phyloP scores from a whole-genome alignment of 2,113 vertebrate species.

The Alexandromys fortis region DNA sequence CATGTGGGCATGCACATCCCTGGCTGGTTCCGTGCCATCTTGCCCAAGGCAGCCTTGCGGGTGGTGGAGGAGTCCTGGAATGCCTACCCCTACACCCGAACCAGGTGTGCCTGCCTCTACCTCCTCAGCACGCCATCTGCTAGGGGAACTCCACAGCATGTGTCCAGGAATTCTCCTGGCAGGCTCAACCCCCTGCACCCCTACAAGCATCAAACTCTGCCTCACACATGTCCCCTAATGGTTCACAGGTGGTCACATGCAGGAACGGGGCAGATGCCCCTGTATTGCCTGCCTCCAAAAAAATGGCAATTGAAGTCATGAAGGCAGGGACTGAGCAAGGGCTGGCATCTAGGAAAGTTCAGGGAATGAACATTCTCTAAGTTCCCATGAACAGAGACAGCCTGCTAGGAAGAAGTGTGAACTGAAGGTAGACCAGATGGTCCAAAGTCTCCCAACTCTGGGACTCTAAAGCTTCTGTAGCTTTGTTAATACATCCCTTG shows the following conservation, averaged over 20 bases:
- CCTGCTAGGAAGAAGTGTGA: background rate
- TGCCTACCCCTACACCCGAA: conserved; percentile 96
- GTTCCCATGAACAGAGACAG: background rate
- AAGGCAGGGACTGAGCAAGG: background rate
- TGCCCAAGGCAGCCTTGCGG: conserved; percentile 96
- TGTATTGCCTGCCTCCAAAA: background rate
- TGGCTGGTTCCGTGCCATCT: conserved; percentile 96
- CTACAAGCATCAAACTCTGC: background rate
- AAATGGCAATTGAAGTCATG: background rate
- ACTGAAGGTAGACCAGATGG: background rate
- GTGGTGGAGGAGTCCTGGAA: conserved; percentile 99
- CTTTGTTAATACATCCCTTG: background rate
- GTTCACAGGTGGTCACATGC: background rate
- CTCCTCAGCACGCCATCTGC: background rate
- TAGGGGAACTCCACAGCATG: background rate
- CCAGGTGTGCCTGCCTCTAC: conserved; percentile 86
- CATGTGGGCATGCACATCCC: conserved; percentile 99
- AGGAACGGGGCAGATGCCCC: background rate
- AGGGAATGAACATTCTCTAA: background rate
- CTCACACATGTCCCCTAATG: background rate
- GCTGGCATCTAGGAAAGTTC: background rate
- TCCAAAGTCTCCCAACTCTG: background rate
- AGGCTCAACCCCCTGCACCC: background rate
- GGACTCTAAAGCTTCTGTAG: background rate
- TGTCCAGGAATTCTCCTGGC: background rate